phyloP scores from a whole-genome alignment of 2,888 invertebrate genomes.

The Eudemis profundana region DNA sequence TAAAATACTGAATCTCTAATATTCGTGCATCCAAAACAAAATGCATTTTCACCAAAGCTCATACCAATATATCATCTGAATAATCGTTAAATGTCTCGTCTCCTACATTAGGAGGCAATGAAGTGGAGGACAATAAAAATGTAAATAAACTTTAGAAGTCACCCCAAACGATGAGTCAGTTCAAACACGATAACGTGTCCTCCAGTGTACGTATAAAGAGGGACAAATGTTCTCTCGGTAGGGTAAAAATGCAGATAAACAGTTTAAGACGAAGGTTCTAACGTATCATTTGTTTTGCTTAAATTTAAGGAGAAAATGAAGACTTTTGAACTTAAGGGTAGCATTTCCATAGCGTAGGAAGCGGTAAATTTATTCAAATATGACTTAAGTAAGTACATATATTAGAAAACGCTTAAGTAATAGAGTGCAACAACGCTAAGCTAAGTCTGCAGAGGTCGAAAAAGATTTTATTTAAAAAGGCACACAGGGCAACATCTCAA shows the following conservation, averaged over 20 bases:
- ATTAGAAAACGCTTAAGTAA: no score
- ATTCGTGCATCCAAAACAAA: no score
- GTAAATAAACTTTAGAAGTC: slow-evolving; percentile 35
- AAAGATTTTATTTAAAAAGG: no score
- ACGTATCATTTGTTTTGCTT: neutral
- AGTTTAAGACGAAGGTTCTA: neutral
- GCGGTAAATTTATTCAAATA: no score
- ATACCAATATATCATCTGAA: slow-evolving; percentile 10
- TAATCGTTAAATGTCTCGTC: slow-evolving; percentile 12
- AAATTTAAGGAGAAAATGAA: neutral
- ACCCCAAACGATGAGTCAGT: slow-evolving; percentile 34
- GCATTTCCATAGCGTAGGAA: no score
- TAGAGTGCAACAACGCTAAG: no score
- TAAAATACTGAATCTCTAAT: no score
- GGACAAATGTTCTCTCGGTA: neutral
- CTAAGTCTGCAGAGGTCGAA: no score
- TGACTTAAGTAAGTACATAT: no score
- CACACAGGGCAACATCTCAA: no score
- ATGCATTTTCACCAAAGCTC: neutral
- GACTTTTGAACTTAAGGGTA: neutral
- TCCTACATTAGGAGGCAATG: slow-evolving; percentile 7
- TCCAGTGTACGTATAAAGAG: slow-evolving; percentile 1
- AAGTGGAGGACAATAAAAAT: slow-evolving; percentile 40
- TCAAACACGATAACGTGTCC: slow-evolving; percentile 21
- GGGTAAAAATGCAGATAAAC: slow-evolving; percentile 12